These are phyloP conservation scores for Eupsilia transversa DNA, from an alignment of 2,888 invertebrate species.

Conservation along the genomic window DNA sequence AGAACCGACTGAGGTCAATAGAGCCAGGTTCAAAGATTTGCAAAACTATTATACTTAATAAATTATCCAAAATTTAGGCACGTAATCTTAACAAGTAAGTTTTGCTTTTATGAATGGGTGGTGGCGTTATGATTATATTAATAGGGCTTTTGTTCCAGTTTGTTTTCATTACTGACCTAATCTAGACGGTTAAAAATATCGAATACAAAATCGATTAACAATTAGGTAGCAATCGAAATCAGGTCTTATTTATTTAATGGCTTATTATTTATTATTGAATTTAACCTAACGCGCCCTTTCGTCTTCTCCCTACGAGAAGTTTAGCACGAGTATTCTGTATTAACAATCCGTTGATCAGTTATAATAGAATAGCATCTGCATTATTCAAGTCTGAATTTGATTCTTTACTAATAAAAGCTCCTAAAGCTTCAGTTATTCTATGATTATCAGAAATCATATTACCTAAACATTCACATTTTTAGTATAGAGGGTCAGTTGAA, in stretches of 20 bases:
- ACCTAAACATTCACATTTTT: neutral
- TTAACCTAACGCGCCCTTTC: conserved; percentile 22
- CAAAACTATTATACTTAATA: conserved; percentile 3
- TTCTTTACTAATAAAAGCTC: neutral
- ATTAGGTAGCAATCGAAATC: conserved; percentile 14
- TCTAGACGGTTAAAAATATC: neutral
- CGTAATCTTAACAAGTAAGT: neutral
- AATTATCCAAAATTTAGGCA: conserved; percentile 2
- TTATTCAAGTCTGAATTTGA: neutral
- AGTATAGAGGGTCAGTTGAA: neutral
- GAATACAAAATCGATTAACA: neutral
- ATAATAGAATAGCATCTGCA: neutral
- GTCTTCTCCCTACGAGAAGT: conserved; percentile 22
- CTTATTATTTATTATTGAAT: conserved; percentile 8
- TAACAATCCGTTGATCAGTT: neutral
- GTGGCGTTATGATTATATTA: neutral
- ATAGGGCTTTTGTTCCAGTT: neutral
- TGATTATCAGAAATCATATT: neutral
- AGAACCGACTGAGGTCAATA: conserved; percentile 22
- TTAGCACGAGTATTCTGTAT: conserved; percentile 15
- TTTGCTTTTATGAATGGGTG: neutral
- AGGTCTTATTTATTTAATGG: neutral
- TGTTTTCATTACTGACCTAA: conserved; percentile 7
- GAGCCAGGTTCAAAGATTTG: neutral
- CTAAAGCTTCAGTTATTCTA: neutral